These are phyloP conservation scores for Eunapius fragilis DNA, from an alignment of 37 sponge, comb jelly and placozoan species.

Conservation along the genomic window DNA sequence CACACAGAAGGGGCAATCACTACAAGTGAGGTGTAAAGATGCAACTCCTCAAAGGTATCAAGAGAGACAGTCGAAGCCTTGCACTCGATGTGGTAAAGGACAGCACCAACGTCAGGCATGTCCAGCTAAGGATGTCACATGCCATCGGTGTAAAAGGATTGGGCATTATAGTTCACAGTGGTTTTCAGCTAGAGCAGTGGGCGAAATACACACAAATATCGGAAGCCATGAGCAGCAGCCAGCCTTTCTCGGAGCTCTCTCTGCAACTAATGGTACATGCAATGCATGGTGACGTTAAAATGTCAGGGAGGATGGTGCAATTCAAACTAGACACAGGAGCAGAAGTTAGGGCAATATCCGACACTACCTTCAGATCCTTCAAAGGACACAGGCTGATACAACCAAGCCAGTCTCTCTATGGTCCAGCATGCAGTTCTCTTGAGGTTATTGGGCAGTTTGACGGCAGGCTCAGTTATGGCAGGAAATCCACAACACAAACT, in stretches of 20 bases:
- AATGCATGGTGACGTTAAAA: neutral
- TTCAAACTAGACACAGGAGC: conserved; percentile 46
- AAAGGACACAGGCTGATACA: neutral
- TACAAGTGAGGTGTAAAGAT: too few species aligned
- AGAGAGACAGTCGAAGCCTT: neutral
- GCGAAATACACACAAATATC: neutral
- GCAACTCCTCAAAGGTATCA: neutral
- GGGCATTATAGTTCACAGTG: conserved; percentile 48
- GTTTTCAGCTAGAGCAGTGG: neutral
- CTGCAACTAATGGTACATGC: neutral
- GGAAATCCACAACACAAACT: conserved; percentile 10
- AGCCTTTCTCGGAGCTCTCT: conserved; percentile 24
- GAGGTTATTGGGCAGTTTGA: conserved; percentile 7
- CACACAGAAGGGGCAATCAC: neutral
- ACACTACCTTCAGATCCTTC: neutral
- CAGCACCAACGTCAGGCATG: conserved; percentile 18
- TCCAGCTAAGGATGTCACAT: conserved; percentile 32
- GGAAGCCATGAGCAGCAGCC: neutral
- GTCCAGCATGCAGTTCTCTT: neutral
- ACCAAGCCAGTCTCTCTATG: neutral
- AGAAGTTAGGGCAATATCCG: conserved; percentile 15
- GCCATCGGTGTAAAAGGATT: conserved; percentile 41
- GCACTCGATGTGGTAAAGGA: conserved; percentile 18
- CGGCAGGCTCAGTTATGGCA: neutral
- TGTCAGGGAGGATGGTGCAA: neutral